phyloP scores from a whole-genome alignment of 2,113 vertebrate species.

The Todiramphus chloris region DNA sequence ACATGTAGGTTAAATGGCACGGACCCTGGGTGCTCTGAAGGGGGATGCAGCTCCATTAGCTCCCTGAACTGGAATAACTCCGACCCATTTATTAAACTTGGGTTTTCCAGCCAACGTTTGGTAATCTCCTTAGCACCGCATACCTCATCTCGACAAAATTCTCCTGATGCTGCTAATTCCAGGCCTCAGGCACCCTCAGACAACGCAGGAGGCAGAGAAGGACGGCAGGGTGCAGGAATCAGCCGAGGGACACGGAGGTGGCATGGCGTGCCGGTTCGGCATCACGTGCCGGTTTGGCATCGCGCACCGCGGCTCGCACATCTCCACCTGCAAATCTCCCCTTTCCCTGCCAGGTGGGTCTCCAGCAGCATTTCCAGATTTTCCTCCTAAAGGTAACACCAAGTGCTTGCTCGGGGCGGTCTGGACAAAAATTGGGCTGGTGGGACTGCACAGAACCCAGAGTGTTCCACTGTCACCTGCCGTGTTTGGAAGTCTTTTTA shows the following conservation, averaged over 20 bases:
- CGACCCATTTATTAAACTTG: background rate
- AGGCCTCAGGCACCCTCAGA: background rate
- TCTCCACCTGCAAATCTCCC: background rate
- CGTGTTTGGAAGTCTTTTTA: rapidly evolving
- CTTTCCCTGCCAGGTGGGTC: rapidly evolving
- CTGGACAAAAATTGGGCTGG: background rate
- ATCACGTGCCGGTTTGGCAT: background rate
- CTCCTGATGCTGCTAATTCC: background rate
- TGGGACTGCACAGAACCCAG: background rate
- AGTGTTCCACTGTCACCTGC: background rate
- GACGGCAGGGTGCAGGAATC: background rate
- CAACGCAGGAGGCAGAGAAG: rapidly evolving
- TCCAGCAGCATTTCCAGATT: rapidly evolving
- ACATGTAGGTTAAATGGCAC: background rate
- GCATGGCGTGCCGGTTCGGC: background rate
- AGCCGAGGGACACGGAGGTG: rapidly evolving
- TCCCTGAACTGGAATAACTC: background rate
- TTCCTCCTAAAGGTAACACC: background rate
- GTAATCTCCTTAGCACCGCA: background rate
- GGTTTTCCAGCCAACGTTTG: background rate
- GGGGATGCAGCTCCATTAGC: background rate
- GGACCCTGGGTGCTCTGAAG: background rate
- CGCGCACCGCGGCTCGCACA: background rate
- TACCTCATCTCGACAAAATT: background rate
- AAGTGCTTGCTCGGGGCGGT: background rate